Evolutionary conservation across 2,888 invertebrate genomes (phyloP).

Genomic region (Idaea straminata): DNA sequence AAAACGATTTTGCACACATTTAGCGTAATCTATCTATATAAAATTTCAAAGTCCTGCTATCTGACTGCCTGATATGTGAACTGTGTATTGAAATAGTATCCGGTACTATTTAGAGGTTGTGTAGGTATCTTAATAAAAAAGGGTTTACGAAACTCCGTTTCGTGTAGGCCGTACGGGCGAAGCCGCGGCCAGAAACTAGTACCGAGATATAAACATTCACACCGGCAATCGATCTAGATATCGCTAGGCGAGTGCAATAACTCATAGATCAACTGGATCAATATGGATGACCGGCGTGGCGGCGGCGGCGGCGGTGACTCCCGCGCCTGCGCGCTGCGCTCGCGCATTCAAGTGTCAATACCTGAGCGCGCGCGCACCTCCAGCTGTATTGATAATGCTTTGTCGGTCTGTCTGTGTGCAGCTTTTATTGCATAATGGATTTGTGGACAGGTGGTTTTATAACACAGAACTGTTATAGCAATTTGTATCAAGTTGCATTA

Average conservation of each 20-base stretch:
- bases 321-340: conserved; percentile 4
- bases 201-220: background rate
- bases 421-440: conserved; percentile 3
- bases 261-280: conserved; percentile 60
- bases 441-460: background rate
- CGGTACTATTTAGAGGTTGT: too few species aligned
- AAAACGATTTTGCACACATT: too few species aligned
- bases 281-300: conserved; percentile 63
- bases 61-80: too few species aligned
- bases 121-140: too few species aligned
- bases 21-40: too few species aligned
- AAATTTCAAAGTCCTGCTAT: too few species aligned
- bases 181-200: too few species aligned
- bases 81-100: too few species aligned
- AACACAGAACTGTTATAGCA: background rate
- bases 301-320: conserved; percentile 6
- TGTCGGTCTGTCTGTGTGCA: conserved; percentile 2
- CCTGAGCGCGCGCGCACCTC: background rate
- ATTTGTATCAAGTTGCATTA: too few species aligned
- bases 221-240: conserved; percentile 21
- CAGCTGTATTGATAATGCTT: conserved; percentile 10
- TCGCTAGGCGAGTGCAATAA: conserved; percentile 16
- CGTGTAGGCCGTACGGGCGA: too few species aligned
- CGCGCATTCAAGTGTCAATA: conserved; percentile 69
- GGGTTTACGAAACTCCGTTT: too few species aligned